phyloP scores from a whole-genome alignment of 2,113 vertebrate species.

The Peromyscus maniculatus region DNA sequence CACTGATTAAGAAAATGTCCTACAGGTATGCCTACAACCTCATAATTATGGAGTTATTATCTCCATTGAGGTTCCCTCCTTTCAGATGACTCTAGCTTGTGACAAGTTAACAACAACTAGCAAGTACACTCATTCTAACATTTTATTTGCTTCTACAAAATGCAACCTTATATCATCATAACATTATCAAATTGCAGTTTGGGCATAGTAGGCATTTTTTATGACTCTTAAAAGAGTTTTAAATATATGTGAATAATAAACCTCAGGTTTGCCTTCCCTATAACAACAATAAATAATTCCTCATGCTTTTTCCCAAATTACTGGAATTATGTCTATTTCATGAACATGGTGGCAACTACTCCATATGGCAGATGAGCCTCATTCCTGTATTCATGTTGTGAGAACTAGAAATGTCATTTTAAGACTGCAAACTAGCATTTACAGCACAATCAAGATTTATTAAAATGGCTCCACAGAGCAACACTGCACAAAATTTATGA shows the following conservation, averaged over 20 bases:
- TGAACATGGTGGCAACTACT: slow-evolving; percentile 58
- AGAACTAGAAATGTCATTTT: slow-evolving; percentile 81
- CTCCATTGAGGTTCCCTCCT: neutral
- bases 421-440: slow-evolving; percentile 82
- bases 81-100: neutral
- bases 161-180: neutral
- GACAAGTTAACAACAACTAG: neutral
- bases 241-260: slow-evolving; percentile 26
- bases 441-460: slow-evolving; percentile 88
- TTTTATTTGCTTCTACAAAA: neutral
- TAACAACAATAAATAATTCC: slow-evolving; percentile 13
- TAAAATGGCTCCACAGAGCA: slow-evolving; percentile 86
- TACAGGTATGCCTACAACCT: neutral
- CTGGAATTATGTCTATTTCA: slow-evolving; percentile 67
- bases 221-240: neutral
- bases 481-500: slow-evolving; percentile 88
- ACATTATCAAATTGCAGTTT: neutral
- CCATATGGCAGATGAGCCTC: slow-evolving; percentile 44
- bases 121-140: neutral
- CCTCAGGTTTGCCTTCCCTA: slow-evolving; percentile 28
- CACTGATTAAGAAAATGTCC: neutral
- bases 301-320: neutral
- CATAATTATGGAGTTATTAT: neutral
- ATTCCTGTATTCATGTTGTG: slow-evolving; percentile 76
- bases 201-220: neutral